Evolutionary conservation across 2,888 invertebrate species (phyloP).

Genomic region (Platycheirus rosarum): DNA sequence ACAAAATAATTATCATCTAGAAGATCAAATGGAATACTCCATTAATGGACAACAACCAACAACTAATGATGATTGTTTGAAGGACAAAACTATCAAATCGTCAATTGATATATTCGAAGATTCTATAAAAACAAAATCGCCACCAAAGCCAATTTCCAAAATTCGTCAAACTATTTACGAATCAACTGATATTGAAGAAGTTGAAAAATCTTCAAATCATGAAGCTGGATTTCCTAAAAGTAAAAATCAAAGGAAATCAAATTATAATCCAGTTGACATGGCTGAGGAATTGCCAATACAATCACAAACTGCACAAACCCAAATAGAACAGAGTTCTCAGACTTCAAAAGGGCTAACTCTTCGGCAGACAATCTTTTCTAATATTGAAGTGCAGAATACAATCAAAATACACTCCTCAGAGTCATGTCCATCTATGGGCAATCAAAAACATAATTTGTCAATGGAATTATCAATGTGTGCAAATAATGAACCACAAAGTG

Average conservation of each 20-base stretch:
- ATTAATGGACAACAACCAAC: not conserved
- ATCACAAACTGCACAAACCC: not conserved
- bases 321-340: no score
- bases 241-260: conserved; percentile 7
- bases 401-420: not conserved
- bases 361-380: no score
- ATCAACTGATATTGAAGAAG: conserved; percentile 1
- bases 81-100: not conserved
- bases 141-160: not conserved
- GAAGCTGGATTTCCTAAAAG: not conserved
- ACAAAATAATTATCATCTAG: not conserved
- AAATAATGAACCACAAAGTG: not conserved
- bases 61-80: not conserved
- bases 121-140: not conserved
- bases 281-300: conserved; percentile 2
- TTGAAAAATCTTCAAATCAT: not conserved
- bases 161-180: conserved; percentile 5
- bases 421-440: not conserved
- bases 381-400: not conserved
- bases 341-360: no score
- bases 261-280: conserved; percentile 22
- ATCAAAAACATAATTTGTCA: conserved; percentile 8
- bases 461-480: conserved; percentile 38
- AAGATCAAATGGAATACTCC: not conserved
- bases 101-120: not conserved